Conservation (phyloP, 2,797 vertebrate genomes). For the Cossypha niveicapilla region DNA sequence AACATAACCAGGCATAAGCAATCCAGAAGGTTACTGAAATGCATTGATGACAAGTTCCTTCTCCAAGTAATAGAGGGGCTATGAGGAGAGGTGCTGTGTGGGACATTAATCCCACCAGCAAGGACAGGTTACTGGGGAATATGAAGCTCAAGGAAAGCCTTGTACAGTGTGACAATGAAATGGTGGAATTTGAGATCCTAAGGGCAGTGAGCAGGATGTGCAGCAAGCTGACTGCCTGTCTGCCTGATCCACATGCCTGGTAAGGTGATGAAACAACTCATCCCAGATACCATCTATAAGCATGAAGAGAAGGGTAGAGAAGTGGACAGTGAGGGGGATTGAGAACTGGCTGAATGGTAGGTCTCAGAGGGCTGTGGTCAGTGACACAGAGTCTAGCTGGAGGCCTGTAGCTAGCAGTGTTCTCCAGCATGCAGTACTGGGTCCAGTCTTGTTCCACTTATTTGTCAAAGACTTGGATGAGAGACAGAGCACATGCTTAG, state of each 20-base stretch:
- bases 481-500: rapidly evolving
- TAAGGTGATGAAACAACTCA: neutral
- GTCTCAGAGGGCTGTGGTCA: neutral
- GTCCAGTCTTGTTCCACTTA: neutral
- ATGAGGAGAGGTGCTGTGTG: neutral
- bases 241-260: rapidly evolving
- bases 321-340: neutral
- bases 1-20: neutral
- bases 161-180: neutral
- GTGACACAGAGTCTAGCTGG: neutral
- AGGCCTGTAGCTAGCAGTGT: neutral
- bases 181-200: neutral
- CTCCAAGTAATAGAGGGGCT: neutral
- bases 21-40: neutral
- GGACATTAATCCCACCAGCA: neutral
- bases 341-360: neutral
- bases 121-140: neutral
- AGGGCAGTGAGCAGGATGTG: neutral
- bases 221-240: neutral
- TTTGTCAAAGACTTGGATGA: neutral
- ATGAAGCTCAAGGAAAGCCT: neutral
- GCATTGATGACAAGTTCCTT: neutral
- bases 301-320: neutral
- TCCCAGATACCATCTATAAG: neutral
- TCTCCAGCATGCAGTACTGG: neutral